Conservation (phyloP, 1,140 invertebrate species). For the Platorchestia sp. region DNA sequence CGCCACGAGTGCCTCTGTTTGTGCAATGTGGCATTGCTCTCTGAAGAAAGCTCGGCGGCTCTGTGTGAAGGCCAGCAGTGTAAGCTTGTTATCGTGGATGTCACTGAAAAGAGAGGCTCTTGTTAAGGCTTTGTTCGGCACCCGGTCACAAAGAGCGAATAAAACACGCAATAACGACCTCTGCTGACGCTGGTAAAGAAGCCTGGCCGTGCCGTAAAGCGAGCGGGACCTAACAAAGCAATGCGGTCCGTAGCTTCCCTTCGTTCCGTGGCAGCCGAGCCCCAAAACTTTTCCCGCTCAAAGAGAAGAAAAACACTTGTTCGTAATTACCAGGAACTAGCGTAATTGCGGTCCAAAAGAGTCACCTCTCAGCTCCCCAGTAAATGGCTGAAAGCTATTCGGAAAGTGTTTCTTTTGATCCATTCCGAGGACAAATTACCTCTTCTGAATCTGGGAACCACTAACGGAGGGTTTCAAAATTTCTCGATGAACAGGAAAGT, state of each 20-base stretch:
- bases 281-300: neutral
- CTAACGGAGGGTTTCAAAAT: neutral
- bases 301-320: slow-evolving; percentile 40
- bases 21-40: neutral
- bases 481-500: neutral
- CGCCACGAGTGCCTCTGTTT: neutral
- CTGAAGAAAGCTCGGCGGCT: neutral
- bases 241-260: neutral
- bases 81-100: slow-evolving; percentile 21
- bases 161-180: slow-evolving; percentile 35
- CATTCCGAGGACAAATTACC: slow-evolving; percentile 5
- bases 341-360: slow-evolving; percentile 30
- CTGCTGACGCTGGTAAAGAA: slow-evolving; percentile 38
- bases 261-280: slow-evolving; percentile 14
- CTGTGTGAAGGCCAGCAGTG: neutral
- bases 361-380: neutral
- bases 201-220: neutral
- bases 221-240: neutral
- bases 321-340: slow-evolving; percentile 32
- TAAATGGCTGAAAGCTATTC: neutral
- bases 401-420: slow-evolving; percentile 16
- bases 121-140: slow-evolving; percentile 29
- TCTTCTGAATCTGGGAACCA: slow-evolving; percentile 8
- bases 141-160: neutral
- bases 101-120: slow-evolving; percentile 8